Evolutionary conservation across 2,113 vertebrate genomes (phyloP).

Genomic region (Indri indri): DNA sequence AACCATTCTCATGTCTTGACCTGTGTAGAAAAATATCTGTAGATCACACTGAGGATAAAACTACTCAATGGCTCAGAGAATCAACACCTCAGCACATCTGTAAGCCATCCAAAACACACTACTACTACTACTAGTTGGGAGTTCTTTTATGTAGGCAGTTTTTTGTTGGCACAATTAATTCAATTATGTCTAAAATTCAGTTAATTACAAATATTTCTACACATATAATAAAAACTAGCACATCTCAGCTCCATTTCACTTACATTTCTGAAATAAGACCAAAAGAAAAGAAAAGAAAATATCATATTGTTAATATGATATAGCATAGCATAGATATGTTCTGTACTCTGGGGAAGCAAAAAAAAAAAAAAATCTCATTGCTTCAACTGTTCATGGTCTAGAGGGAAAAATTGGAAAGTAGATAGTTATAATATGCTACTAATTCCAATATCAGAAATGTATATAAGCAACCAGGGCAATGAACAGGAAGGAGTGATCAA

Average conservation of each 20-base stretch:
- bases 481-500: background rate
- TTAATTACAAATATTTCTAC: background rate
- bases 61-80: fast-evolving
- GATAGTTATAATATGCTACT: background rate
- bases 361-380: background rate
- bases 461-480: background rate
- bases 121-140: background rate
- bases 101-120: background rate
- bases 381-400: background rate
- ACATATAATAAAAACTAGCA: background rate
- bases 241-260: background rate
- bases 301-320: background rate
- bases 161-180: background rate
- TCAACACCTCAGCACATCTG: background rate
- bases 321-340: background rate
- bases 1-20: background rate
- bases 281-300: background rate
- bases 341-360: background rate
- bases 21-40: background rate
- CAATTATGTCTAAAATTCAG: background rate
- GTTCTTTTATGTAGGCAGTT: background rate
- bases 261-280: background rate
- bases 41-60: background rate
- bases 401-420: background rate
- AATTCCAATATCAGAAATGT: background rate